Evolutionary conservation across 35 echinoderm and acorn worm genomes (phyloP).

Genomic region (Lytechinus pictus): DNA sequence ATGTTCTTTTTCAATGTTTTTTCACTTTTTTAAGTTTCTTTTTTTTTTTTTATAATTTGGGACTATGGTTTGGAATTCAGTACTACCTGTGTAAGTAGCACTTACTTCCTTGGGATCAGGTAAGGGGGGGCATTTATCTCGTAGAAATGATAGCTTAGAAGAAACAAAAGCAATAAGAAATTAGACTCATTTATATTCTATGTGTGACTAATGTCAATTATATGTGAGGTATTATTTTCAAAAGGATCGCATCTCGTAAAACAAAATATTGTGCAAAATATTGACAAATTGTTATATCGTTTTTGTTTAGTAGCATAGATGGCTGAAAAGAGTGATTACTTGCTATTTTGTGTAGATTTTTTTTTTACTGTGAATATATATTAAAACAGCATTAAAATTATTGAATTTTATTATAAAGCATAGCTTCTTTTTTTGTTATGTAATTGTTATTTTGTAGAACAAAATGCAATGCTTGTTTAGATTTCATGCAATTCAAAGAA

Average conservation of each 20-base stretch:
- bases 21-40: conserved; percentile 8
- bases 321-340: conserved; percentile 35
- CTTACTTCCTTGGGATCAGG: background rate
- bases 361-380: conserved; percentile 56
- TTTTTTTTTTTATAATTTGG: background rate
- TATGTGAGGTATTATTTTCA: background rate
- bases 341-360: conserved; percentile 47
- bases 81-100: conserved; percentile 46
- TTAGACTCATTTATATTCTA: background rate
- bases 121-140: background rate
- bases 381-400: conserved; percentile 50
- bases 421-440: conserved; percentile 25
- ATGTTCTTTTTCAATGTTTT: background rate
- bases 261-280: conserved; percentile 15
- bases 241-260: background rate
- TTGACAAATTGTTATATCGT: background rate
- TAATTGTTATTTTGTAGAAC: conserved; percentile 41
- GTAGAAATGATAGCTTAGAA: background rate
- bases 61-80: background rate
- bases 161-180: background rate
- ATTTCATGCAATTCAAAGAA: background rate
- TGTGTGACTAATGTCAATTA: background rate
- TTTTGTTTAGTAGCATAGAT: conserved; percentile 35
- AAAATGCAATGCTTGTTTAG: conserved; percentile 51
- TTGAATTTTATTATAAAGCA: conserved; percentile 46